Evolutionary conservation across 2,797 vertebrate genomes (phyloP).

Genomic region (Eptatretus atami): DNA sequence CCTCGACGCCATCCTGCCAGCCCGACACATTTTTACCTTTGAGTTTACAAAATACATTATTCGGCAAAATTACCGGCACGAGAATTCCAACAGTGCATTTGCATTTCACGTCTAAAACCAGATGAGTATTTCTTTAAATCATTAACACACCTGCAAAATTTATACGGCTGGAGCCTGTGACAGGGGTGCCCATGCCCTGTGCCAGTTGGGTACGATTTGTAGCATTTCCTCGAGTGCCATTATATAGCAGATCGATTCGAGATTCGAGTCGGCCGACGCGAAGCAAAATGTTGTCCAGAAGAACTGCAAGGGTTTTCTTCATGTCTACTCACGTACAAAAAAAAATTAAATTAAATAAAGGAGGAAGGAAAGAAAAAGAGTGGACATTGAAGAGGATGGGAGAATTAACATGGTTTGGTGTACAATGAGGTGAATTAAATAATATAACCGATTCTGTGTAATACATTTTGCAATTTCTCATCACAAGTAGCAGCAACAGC

Average conservation of each 20-base stretch:
- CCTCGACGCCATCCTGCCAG: too few relatives aligned
- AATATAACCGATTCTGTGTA: too few relatives aligned
- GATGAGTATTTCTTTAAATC: too few relatives aligned
- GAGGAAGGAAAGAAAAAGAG: background rate
- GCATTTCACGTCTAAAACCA: too few relatives aligned
- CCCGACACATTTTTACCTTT: too few relatives aligned
- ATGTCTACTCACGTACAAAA: conserved; percentile 25
- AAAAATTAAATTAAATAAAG: background rate
- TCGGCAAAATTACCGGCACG: too few relatives aligned
- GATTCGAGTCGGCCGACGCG: conserved; percentile 72
- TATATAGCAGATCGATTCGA: conserved; percentile 66
- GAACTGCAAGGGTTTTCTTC: conserved; percentile 85
- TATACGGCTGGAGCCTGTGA: conserved; percentile 1
- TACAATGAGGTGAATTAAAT: background rate
- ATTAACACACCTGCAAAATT: background rate
- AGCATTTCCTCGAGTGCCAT: conserved; percentile 48
- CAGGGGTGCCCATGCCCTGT: background rate
- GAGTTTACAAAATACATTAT: too few relatives aligned
- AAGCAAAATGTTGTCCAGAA: conserved; percentile 82
- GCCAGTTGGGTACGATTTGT: conserved; percentile 32
- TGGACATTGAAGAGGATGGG: background rate
- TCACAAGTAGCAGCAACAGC: too few relatives aligned
- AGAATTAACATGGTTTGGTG: background rate
- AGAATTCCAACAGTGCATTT: too few relatives aligned
- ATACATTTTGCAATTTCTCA: too few relatives aligned